Percentiles rank a stretch among this genome's conserved stretches.
Evolutionary conservation across 2,797 vertebrate species (phyloP).

Genomic region (Microchirus variegatus): DNA sequence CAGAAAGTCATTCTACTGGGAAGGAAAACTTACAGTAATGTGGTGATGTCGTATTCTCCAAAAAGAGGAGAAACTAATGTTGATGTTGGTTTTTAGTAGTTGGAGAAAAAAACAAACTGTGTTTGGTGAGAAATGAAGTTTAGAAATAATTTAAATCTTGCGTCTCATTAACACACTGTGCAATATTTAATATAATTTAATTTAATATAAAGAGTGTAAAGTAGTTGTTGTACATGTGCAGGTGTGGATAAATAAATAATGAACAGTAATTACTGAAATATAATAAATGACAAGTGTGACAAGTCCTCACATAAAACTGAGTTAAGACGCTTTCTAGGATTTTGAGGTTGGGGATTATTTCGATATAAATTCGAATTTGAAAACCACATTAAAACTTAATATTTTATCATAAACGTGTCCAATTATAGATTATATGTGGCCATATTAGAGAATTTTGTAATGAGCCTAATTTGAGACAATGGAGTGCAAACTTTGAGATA

Average conservation of each 20-base stretch:
- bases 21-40: slow-evolving; percentile 10
- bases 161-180: background rate
- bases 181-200: slow-evolving; percentile 27
- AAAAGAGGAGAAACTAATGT: slow-evolving; percentile 13
- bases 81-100: slow-evolving; percentile 22
- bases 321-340: slow-evolving; percentile 44
- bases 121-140: slow-evolving; percentile 60
- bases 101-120: slow-evolving; percentile 56
- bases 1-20: slow-evolving; percentile 15
- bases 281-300: slow-evolving; percentile 16
- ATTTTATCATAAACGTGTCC: slow-evolving; percentile 26
- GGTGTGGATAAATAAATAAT: slow-evolving; percentile 23
- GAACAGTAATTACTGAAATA: slow-evolving; percentile 37
- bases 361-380: slow-evolving; percentile 35
- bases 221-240: background rate
- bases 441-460: slow-evolving; percentile 41
- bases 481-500: slow-evolving; percentile 48
- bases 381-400: slow-evolving; percentile 28
- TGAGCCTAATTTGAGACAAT: slow-evolving; percentile 21
- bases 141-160: slow-evolving; percentile 6
- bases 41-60: slow-evolving; percentile 20
- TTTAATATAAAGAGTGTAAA: slow-evolving; percentile 36
- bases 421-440: slow-evolving; percentile 45
- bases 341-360: slow-evolving; percentile 27
- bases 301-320: slow-evolving; percentile 11